Percentiles rank a stretch among this genome's conserved stretches.
Evolutionary conservation across 2,113 vertebrate genomes (phyloP).

Genomic region (Gavialis gangeticus): DNA sequence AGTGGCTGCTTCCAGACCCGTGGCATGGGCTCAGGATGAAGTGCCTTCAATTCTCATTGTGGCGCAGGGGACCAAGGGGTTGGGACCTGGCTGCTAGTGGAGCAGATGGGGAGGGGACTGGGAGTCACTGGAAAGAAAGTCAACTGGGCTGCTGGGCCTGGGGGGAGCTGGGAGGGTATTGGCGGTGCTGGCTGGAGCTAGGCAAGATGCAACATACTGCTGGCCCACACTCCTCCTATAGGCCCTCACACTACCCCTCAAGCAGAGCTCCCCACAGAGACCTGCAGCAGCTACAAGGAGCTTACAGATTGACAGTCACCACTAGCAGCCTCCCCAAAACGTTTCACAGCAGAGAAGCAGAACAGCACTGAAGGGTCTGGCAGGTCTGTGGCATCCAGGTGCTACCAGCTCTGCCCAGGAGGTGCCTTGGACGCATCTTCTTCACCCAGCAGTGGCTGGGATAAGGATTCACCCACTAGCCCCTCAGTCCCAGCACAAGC

Average conservation of each 20-base stretch:
- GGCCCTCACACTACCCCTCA: not conserved
- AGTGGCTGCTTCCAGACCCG: not conserved
- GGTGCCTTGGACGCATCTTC: not conserved
- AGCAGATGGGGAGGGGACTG: not conserved
- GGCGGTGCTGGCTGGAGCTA: not conserved
- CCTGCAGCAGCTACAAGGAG: no score
- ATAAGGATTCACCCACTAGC: not conserved
- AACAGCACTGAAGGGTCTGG: not conserved
- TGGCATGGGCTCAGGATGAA: not conserved
- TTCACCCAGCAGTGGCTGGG: not conserved
- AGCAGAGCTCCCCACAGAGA: no score
- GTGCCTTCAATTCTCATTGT: not conserved
- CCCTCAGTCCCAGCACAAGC: not conserved
- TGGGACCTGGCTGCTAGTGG: not conserved
- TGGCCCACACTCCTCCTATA: not conserved
- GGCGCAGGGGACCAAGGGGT: no score
- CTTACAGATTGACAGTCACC: no score
- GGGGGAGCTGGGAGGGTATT: not conserved
- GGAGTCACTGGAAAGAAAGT: not conserved
- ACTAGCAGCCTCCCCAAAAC: no score
- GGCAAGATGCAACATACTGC: not conserved
- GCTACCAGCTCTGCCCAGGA: not conserved
- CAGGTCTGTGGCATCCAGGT: not conserved
- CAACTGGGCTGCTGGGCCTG: not conserved
- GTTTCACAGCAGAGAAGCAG: not conserved